Base-by-base conservation (phyloP, 2,113 vertebrate species). In the Meleagris gallopavo region DNA sequence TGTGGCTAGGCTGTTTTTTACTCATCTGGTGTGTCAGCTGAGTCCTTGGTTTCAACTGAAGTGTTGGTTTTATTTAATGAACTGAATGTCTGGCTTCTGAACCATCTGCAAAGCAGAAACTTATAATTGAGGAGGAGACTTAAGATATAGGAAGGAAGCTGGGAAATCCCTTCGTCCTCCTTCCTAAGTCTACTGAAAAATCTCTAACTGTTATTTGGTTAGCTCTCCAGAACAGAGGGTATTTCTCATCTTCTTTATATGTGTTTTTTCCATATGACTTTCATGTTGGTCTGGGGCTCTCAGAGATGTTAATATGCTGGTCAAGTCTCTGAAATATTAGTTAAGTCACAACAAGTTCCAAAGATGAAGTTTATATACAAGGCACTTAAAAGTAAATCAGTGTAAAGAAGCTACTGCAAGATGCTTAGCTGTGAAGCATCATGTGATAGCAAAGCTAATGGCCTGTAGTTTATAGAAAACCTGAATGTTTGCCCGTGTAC, bases 1-100 rank as follows among this genome's bases (percentile, higher is more conserved):
- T 58, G 62, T 48, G 40, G 71, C 48, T 84, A 48, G 55, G 54
- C 30, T 48, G 65, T 61, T 72, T 89, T 90, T 92, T 69, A 24
- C 27, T 54, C 72, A 40, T 38, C 71, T 57, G n/a, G 43, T 72
- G 45, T 40, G 58, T 93, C 86, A 87, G 9, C 62, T 60, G 48
- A 83, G 27, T 89, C 57, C 52, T 13, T 92, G 52, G 50, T 82
- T 93, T 86, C 52, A 36, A 77, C 81, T 88, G 54, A 92, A 89
- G 74, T 61, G n/a, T 95, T 92, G 78, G 69, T 94, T 96, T 90
- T 90, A 79, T 96, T 90, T 90, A 79, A 76, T 89, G 90, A 85
- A 70, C n/a, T 65, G 40, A 38, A 69, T 89, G 66, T 72, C 81
- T 89, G 57, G 43, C 62, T 66, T 79, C 73, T 96, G 72, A 88